Evolutionary conservation across 2,888 invertebrate species (phyloP), one percentile per base, ranked within the genome.

Genomic region (Bembecia ichneumoniformis): DNA sequence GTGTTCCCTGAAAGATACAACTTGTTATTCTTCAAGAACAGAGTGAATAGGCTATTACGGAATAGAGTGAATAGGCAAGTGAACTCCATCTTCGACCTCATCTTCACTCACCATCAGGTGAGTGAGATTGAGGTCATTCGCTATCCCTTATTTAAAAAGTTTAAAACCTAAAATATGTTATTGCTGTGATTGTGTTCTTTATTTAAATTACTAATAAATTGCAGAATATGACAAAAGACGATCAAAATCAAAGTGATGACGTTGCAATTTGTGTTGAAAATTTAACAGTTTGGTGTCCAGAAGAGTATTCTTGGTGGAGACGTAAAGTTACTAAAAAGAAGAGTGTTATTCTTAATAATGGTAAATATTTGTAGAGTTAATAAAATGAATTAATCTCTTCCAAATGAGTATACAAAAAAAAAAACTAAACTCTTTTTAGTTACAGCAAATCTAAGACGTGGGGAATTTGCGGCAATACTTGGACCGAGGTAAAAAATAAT

Each of bases 401-500:
- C 7, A 28, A 0, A 9, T 7, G 2, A 1, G 7, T 2, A 28
- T 28, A 28, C 9, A 3, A 28, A 28, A 28, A 7, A 28, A 3
- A 36, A 36, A 43, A 13, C 4, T 2, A 5, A 15, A 44, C 16
- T 1, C 14, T 40, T 13, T 44, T 52, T 35, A 87, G 86, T 87
- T 69, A 67, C 78, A 64, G 82, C 75, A 34, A 66, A 57, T 46
- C 70, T 86, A 53, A 68, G 62, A 52, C 64, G 70, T 52, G 80
- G 78, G 1, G 84, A 84, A 56, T 84, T 87, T 51, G 68, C 75
- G 1, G 87, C 82, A 3, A 62, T 86, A 3, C 71, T 87, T 17
- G 87, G 87, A 35, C 86, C 87, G 36, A 87, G 87, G 87, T 84
- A 69, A 58, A 49, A 40, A 20, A 20, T 7, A 7, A n/a, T n/a